Conservation (phyloP, 2,113 vertebrate genomes). For the Macheiramphus alcinus region DNA sequence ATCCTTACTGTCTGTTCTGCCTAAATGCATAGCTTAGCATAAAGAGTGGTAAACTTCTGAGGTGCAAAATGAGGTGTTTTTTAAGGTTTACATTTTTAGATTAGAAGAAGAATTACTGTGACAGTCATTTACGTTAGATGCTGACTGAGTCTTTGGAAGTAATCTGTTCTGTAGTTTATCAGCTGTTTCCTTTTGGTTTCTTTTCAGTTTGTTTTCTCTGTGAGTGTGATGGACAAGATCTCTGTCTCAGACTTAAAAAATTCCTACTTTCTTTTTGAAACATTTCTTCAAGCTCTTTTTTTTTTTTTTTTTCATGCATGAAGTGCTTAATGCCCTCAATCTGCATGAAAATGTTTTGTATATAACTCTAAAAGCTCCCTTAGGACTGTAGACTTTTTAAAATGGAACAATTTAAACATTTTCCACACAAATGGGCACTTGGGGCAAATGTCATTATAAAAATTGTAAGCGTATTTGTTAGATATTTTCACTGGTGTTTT, state of each 20-base stretch:
- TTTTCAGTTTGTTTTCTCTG: neutral
- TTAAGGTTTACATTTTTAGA: neutral
- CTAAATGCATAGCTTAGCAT: neutral
- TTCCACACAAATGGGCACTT: constrained; percentile 38
- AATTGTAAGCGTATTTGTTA: neutral
- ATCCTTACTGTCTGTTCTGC: neutral
- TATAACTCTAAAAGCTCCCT: constrained; percentile 43
- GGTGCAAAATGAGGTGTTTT: neutral
- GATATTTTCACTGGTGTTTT: neutral
- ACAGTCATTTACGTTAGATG: neutral
- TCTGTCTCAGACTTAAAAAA: neutral
- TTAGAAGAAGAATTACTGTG: neutral
- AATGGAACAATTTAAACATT: constrained; percentile 65
- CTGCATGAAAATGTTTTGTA: constrained; percentile 52
- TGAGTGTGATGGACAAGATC: neutral
- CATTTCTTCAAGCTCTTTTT: constrained; percentile 43
- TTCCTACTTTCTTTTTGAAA: constrained; percentile 12
- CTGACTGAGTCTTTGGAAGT: neutral
- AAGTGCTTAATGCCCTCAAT: constrained; percentile 59
- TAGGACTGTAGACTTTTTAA: constrained; percentile 29
- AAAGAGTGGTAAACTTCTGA: neutral
- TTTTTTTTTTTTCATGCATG: neutral
- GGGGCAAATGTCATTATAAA: constrained; percentile 27
- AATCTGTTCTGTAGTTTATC: neutral
- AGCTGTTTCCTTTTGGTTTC: constrained; percentile 6